These are phyloP conservation scores for Scaptomyza montana DNA, from an alignment of 1,140 invertebrate species.

Conservation along the genomic window DNA sequence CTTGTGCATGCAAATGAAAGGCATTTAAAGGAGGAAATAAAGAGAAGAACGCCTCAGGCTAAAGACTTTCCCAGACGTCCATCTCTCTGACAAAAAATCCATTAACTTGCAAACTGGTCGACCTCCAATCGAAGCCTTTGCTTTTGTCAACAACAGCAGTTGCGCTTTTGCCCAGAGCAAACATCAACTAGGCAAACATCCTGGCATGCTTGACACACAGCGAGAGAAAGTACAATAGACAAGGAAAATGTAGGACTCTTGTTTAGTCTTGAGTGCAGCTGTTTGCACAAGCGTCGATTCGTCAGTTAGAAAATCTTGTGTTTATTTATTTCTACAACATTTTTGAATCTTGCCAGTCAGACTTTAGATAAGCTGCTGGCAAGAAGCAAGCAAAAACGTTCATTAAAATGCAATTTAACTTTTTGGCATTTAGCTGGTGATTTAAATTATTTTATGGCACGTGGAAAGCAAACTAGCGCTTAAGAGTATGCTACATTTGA, in stretches of 20 bases:
- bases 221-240: neutral
- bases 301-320: slow-evolving; percentile 49
- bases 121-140: slow-evolving; percentile 2
- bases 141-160: slow-evolving; percentile 22
- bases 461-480: slow-evolving; percentile 37
- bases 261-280: slow-evolving; percentile 23
- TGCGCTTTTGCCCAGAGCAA: slow-evolving; percentile 14
- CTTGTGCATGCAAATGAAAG: neutral
- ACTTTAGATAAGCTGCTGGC: slow-evolving; percentile 4
- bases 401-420: slow-evolving; percentile 71
- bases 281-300: slow-evolving; percentile 9
- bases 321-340: slow-evolving; percentile 58
- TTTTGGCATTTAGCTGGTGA: slow-evolving; percentile 49
- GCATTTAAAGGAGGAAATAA: neutral
- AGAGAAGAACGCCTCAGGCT: neutral
- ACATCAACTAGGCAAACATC: slow-evolving; percentile 12
- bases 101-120: slow-evolving; percentile 9
- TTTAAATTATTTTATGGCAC: slow-evolving; percentile 60
- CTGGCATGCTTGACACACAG: neutral
- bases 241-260: neutral
- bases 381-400: slow-evolving; percentile 41
- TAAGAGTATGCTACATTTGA: slow-evolving; percentile 46
- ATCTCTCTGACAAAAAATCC: slow-evolving; percentile 27
- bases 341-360: neutral
- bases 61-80: neutral